Evolutionary conservation across 2,113 vertebrate species (phyloP).

Genomic region (Tauraco erythrolophus): DNA sequence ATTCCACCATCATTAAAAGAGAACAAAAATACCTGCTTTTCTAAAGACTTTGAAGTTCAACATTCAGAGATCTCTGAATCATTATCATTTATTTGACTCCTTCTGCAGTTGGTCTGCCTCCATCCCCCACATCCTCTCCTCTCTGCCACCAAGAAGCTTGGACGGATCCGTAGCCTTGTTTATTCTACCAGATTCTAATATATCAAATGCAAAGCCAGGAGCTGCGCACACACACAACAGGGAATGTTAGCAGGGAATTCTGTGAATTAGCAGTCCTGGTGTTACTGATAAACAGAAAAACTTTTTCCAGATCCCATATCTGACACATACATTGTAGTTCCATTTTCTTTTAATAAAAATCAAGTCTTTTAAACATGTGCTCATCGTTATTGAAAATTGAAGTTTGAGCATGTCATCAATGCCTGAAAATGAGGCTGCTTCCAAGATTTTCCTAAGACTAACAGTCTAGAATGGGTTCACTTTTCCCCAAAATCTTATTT

Average conservation of each 20-base stretch:
- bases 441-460: background rate
- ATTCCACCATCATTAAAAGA: background rate
- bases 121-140: accelerated
- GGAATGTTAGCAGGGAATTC: background rate
- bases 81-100: background rate
- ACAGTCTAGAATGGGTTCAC: background rate
- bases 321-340: background rate
- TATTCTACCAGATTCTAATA: background rate
- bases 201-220: background rate
- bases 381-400: background rate
- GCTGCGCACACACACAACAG: background rate
- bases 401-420: background rate
- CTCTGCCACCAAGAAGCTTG: background rate
- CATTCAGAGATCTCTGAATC: constrained; percentile 1
- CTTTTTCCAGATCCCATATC: background rate
- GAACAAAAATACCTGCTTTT: constrained; percentile 30
- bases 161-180: background rate
- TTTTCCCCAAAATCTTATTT: accelerated
- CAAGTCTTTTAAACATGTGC: background rate
- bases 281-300: background rate
- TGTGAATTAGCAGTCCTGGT: background rate
- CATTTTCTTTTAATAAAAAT: background rate
- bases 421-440: background rate
- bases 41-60: constrained; percentile 3
- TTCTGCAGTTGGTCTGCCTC: background rate